phyloP scores from a whole-genome alignment of 2,797 vertebrate species.

The Anabacerthia variegaticeps region DNA sequence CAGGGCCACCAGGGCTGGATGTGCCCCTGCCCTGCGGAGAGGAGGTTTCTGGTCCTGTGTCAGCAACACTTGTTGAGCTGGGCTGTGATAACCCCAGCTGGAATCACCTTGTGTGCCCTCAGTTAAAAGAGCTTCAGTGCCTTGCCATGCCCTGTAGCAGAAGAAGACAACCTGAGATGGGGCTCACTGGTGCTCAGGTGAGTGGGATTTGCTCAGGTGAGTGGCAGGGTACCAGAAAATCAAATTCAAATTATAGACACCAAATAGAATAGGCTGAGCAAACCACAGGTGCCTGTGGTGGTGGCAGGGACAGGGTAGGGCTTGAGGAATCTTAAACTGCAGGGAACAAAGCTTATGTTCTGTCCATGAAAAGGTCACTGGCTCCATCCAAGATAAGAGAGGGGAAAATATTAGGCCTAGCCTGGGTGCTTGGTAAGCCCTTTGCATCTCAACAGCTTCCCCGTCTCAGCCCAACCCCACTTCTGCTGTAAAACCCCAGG shows the following conservation, averaged over 20 bases:
- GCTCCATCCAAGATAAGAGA: accelerated
- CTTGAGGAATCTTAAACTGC: background rate
- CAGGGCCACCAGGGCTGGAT: background rate
- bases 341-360: background rate
- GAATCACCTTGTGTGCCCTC: background rate
- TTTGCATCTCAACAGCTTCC: background rate
- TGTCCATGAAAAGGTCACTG: background rate
- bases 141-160: accelerated
- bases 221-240: no score
- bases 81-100: background rate
- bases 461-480: background rate
- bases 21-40: background rate
- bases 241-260: background rate
- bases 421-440: no score
- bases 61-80: background rate
- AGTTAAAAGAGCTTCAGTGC: accelerated
- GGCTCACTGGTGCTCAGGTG: background rate
- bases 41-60: background rate
- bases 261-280: background rate
- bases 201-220: background rate
- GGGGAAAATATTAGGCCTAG: background rate
- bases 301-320: no score
- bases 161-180: background rate
- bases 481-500: background rate
- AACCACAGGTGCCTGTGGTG: background rate